Evolutionary conservation across 1,140 invertebrate species (phyloP).

Genomic region (Oedothorax gibbosus): DNA sequence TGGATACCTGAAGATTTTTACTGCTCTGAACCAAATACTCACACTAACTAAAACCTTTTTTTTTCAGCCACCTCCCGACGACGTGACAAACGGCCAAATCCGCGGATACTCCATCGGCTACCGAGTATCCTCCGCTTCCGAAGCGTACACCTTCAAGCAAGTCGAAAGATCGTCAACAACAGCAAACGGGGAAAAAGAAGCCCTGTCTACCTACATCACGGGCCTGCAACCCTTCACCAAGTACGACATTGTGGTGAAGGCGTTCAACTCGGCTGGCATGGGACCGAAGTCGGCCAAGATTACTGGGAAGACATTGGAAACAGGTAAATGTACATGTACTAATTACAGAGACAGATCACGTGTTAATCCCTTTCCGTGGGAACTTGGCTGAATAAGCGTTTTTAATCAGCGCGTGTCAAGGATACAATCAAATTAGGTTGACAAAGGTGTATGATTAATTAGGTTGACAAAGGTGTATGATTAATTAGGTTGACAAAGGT

Average conservation of each 20-base stretch:
- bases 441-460: too few species aligned
- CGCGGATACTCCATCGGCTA: slow-evolving; percentile 68
- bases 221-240: slow-evolving; percentile 68
- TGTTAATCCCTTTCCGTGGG: too few species aligned
- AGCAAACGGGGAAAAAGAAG: background rate
- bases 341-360: too few species aligned
- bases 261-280: slow-evolving; percentile 69
- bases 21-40: too few species aligned
- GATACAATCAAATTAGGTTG: too few species aligned
- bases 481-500: too few species aligned
- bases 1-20: too few species aligned
- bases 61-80: slow-evolving; percentile 78
- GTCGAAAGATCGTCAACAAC: slow-evolving; percentile 46
- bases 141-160: slow-evolving; percentile 66
- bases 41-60: background rate
- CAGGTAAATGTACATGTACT: slow-evolving; percentile 38
- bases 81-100: slow-evolving; percentile 78
- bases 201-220: slow-evolving; percentile 60
- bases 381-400: too few species aligned
- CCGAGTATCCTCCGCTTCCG: slow-evolving; percentile 50
- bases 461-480: too few species aligned
- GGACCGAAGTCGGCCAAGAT: slow-evolving; percentile 82
- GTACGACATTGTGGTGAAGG: slow-evolving; percentile 69
- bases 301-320: slow-evolving; percentile 80
- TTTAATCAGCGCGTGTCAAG: too few species aligned